Evolutionary conservation across 2,888 invertebrate species (phyloP).

Genomic region (Molanna angustata): DNA sequence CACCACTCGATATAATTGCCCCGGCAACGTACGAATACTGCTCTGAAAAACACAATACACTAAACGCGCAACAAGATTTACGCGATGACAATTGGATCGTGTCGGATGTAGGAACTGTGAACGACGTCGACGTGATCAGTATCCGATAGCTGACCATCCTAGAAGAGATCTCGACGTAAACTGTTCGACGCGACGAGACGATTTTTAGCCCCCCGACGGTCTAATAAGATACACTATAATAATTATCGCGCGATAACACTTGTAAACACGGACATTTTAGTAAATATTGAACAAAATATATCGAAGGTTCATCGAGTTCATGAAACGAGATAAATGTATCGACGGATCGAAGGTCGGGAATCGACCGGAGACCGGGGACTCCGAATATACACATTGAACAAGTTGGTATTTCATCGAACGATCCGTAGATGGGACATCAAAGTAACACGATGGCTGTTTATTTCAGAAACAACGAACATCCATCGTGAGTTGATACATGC

Average conservation of each 20-base stretch:
- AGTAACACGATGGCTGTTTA: too few relatives aligned
- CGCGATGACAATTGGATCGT: too few relatives aligned
- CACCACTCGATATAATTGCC: too few relatives aligned
- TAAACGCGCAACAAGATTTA: too few relatives aligned
- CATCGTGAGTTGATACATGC: too few relatives aligned
- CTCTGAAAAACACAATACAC: too few relatives aligned
- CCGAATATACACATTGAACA: neutral
- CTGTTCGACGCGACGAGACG: constrained; percentile 12
- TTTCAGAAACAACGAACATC: too few relatives aligned
- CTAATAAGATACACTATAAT: constrained; percentile 11
- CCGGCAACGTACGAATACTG: too few relatives aligned
- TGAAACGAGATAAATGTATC: constrained; percentile 10
- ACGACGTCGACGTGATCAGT: too few relatives aligned
- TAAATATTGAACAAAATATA: constrained; percentile 14
- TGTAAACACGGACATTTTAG: constrained; percentile 22
- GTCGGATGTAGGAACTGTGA: too few relatives aligned
- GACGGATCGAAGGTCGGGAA: constrained; percentile 7
- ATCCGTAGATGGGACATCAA: too few relatives aligned
- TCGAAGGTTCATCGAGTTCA: constrained; percentile 23
- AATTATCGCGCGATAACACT: constrained; percentile 23
- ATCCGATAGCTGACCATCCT: constrained; percentile 10
- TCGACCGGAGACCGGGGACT: constrained; percentile 4
- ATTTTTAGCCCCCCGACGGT: constrained; percentile 7
- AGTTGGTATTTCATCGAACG: neutral
- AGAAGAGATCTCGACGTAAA: constrained; percentile 15